phyloP scores from a whole-genome alignment of 1,140 invertebrate species.

The Ostrea edulis region DNA sequence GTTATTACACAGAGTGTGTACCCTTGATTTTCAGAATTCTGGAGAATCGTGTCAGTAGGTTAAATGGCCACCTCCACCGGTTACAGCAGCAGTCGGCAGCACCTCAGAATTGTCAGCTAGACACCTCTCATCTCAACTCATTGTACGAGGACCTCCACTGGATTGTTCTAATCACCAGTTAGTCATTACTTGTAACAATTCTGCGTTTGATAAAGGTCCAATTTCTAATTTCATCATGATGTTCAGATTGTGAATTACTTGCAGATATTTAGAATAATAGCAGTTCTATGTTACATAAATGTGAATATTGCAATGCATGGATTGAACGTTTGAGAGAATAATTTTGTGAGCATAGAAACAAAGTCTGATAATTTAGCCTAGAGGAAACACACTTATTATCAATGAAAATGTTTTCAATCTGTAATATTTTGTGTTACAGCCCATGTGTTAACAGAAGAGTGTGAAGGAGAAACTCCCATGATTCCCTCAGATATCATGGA shows the following conservation, averaged over 20 bases:
- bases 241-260: not conserved
- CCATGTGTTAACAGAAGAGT: slow-evolving; percentile 86
- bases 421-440: slow-evolving; percentile 74
- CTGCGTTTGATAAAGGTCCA: not conserved
- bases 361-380: too few relatives aligned
- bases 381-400: too few relatives aligned
- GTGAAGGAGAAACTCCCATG: slow-evolving; percentile 87
- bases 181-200: slow-evolving; percentile 27
- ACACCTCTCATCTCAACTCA: slow-evolving; percentile 79
- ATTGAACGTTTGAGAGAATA: too few relatives aligned
- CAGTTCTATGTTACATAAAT: too few relatives aligned
- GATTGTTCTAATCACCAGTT: slow-evolving; percentile 89
- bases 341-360: too few relatives aligned
- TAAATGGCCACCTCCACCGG: slow-evolving; percentile 84
- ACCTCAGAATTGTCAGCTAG: slow-evolving; percentile 70
- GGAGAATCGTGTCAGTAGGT: slow-evolving; percentile 83
- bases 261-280: not conserved
- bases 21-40: slow-evolving; percentile 80
- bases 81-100: slow-evolving; percentile 75
- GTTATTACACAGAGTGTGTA: too few relatives aligned
- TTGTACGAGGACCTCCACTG: slow-evolving; percentile 91
- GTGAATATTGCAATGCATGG: too few relatives aligned
- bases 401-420: not conserved
- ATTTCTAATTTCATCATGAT: not conserved
- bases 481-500: slow-evolving; percentile 89